These are phyloP conservation scores for Xerus inauris DNA, from an alignment of 2,113 vertebrate species.

Conservation along the genomic window DNA sequence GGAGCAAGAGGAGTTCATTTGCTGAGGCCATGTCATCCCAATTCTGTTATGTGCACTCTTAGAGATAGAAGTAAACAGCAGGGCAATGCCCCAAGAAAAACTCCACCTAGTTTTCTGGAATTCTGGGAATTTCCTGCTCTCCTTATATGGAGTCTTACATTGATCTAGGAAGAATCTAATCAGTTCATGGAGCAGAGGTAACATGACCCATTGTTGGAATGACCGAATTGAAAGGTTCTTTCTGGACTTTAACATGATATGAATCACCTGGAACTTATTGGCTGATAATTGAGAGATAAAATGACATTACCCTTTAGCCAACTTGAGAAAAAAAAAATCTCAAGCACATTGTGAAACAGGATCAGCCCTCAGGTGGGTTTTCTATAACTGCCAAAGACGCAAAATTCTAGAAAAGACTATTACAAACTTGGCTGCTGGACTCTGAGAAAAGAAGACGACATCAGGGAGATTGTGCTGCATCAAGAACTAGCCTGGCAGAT, in stretches of 20 bases:
- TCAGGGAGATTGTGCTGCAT: neutral
- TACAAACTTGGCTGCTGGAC: neutral
- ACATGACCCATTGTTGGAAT: neutral
- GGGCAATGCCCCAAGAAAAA: neutral
- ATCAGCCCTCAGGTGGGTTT: neutral
- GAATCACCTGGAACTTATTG: constrained; percentile 63
- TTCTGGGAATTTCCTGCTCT: neutral
- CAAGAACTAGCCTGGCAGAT: neutral
- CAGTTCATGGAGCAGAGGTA: neutral
- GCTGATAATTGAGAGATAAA: constrained; percentile 58
- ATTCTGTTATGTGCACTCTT: neutral
- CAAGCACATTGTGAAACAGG: neutral
- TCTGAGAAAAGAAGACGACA: neutral
- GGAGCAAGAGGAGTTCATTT: neutral
- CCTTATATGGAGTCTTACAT: neutral
- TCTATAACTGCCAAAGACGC: neutral
- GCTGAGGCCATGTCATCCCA: neutral
- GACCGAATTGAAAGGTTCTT: neutral
- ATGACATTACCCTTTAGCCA: constrained; percentile 56
- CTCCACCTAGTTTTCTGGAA: neutral
- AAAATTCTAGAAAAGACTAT: neutral
- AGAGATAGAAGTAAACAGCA: neutral
- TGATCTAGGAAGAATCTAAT: constrained; percentile 11
- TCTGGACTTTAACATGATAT: constrained; percentile 64
- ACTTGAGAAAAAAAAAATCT: constrained; percentile 24